phyloP scores from a whole-genome alignment of 2,888 invertebrate genomes.

The Agonum fuliginosum region DNA sequence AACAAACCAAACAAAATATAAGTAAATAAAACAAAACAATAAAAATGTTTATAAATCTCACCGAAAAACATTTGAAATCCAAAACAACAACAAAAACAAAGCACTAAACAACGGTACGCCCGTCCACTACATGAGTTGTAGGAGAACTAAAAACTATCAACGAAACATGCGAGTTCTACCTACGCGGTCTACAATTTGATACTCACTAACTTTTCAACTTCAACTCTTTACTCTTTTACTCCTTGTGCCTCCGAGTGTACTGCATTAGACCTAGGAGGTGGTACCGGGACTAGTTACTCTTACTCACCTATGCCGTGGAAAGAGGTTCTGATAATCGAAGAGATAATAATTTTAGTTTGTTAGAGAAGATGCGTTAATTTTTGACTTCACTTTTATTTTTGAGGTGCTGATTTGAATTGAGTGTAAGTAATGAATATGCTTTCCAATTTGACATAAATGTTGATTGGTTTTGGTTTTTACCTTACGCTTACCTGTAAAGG shows the following conservation, averaged over 20 bases:
- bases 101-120: not conserved
- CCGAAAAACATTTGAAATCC: not conserved
- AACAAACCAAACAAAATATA: too few relatives aligned
- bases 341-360: not conserved
- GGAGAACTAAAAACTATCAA: not conserved
- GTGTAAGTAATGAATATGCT: not conserved
- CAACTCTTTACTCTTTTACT: not conserved
- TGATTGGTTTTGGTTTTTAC: too few relatives aligned
- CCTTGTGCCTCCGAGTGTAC: constrained; percentile 16
- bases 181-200: constrained; percentile 11
- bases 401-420: not conserved
- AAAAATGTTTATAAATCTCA: not conserved
- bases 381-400: not conserved
- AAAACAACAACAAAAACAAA: constrained; percentile 12
- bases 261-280: constrained; percentile 19
- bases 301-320: not conserved
- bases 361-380: not conserved
- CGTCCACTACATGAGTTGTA: not conserved
- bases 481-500: too few relatives aligned
- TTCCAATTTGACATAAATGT: not conserved
- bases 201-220: not conserved
- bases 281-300: constrained; percentile 8
- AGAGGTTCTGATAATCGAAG: not conserved
- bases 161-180: constrained; percentile 6
- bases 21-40: not conserved